Evolutionary conservation across 2,113 vertebrate genomes (phyloP).

Genomic region (Delphinus delphis): DNA sequence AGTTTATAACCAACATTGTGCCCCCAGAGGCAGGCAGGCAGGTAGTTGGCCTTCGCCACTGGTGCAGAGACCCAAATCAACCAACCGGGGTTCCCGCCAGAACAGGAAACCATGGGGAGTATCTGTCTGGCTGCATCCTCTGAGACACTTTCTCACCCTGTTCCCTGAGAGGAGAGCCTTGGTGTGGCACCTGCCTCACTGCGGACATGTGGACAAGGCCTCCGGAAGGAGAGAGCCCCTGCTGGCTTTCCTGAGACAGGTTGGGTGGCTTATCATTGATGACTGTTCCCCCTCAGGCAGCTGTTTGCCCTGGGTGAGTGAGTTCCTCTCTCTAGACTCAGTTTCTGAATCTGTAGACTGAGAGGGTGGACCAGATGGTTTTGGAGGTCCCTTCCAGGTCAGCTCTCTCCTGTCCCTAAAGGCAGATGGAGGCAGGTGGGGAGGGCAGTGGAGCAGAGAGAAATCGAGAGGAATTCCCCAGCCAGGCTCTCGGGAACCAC

Average conservation of each 20-base stretch:
- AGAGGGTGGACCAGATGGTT: neutral
- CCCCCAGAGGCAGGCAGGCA: neutral
- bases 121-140: neutral
- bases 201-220: neutral
- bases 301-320: neutral
- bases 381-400: slow-evolving; percentile 9
- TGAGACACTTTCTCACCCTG: neutral
- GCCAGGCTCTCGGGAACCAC: neutral
- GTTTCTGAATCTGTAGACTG: slow-evolving; percentile 49
- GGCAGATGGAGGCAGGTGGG: slow-evolving; percentile 1
- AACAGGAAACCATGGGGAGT: neutral
- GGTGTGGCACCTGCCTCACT: neutral
- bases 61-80: neutral
- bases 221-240: neutral
- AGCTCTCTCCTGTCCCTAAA: neutral
- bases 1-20: neutral
- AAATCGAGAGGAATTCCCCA: slow-evolving; percentile 56
- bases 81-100: neutral
- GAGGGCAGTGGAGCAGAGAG: neutral
- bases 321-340: slow-evolving; percentile 51
- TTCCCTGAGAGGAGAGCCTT: neutral
- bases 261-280: neutral
- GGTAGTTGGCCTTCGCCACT: neutral
- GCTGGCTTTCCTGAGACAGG: neutral
- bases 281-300: neutral